Evolutionary conservation across 1,140 invertebrate genomes (phyloP).

Genomic region (Helicorthomorpha holstii): DNA sequence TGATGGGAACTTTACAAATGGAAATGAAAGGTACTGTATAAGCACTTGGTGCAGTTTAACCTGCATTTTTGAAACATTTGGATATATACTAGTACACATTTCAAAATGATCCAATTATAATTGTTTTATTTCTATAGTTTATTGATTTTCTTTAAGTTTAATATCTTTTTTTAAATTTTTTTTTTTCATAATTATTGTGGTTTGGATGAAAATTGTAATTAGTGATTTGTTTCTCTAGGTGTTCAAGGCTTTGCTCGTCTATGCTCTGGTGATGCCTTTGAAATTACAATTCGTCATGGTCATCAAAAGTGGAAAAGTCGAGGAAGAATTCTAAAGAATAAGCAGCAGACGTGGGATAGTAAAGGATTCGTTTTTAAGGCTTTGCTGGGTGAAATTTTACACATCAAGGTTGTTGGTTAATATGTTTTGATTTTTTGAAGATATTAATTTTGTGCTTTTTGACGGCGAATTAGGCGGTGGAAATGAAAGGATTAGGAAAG

Average conservation of each 20-base stretch:
- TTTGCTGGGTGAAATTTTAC: slow-evolving; percentile 33
- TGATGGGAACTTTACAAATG: slow-evolving; percentile 35
- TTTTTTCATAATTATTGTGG: background rate
- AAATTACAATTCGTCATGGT: slow-evolving; percentile 39
- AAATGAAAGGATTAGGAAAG: slow-evolving; percentile 31
- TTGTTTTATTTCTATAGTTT: too few species aligned
- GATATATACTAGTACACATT: too few species aligned
- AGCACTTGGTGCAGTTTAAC: slow-evolving; percentile 4
- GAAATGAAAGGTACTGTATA: slow-evolving; percentile 31
- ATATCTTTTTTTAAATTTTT: background rate
- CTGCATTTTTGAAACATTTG: too few species aligned
- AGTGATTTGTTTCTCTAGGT: slow-evolving; percentile 19
- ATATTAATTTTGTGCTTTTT: background rate
- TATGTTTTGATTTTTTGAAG: background rate
- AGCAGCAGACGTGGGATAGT: slow-evolving; percentile 36
- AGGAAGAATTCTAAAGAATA: slow-evolving; percentile 35
- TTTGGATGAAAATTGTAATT: slow-evolving; percentile 1
- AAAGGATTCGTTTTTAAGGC: slow-evolving; percentile 31
- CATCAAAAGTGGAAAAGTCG: slow-evolving; percentile 41
- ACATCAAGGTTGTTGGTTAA: slow-evolving; percentile 31
- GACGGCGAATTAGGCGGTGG: slow-evolving; percentile 23
- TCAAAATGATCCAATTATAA: background rate
- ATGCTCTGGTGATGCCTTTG: slow-evolving; percentile 43
- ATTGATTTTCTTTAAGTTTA: background rate
- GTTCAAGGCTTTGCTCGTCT: slow-evolving; percentile 41